Evolutionary conservation across 2,888 invertebrate genomes (phyloP), one percentile per base, ranked within the genome.

Genomic region (Diaphora mendica): DNA sequence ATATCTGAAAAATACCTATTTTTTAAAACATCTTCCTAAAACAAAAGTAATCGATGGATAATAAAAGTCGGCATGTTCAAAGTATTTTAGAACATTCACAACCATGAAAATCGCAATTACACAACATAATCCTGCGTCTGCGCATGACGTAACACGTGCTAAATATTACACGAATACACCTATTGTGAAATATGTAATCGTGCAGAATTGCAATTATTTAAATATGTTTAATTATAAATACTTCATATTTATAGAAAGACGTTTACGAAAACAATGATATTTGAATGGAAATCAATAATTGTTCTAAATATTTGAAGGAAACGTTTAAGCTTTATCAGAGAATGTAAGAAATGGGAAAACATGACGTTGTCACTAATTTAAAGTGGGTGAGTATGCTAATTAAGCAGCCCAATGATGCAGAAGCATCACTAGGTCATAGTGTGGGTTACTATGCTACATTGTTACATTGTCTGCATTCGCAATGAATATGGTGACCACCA

Each of bases 81-180:
- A 59, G 59, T 26, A 26, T 59, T 59, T 13, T 59, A 59, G 13
- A 59, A 26, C 13, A 59, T n/a, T 71, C n/a, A 23, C 2, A 66
- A 73, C 78, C 77, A 73, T 79, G 79, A 79, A 79, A 76, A 62
- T 65, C 30, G 51, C 59, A 79, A 72, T 74, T 78, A 75, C 74
- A 70, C 70, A 71, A 68, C 67, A 42, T 71, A 55, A n/a, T 48
- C 55, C 59, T 71, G 72, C 71, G 71, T 73, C 13, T 39, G 70
- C 73, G 68, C 77, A 72, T 73, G 68, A 77, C 70, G 73, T 65
- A 79, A 79, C 77, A 66, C 66, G 79, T 30, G 69, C 73, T 55
- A 64, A 48, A 72, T 65, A 70, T 74, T 70, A 73, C 79, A 62
- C 42, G 68, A 51, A 70, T 42, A 78, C 74, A 79, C 74, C 51